Conservation (phyloP, 2,113 vertebrate genomes). For the Hypanus sabinus region DNA sequence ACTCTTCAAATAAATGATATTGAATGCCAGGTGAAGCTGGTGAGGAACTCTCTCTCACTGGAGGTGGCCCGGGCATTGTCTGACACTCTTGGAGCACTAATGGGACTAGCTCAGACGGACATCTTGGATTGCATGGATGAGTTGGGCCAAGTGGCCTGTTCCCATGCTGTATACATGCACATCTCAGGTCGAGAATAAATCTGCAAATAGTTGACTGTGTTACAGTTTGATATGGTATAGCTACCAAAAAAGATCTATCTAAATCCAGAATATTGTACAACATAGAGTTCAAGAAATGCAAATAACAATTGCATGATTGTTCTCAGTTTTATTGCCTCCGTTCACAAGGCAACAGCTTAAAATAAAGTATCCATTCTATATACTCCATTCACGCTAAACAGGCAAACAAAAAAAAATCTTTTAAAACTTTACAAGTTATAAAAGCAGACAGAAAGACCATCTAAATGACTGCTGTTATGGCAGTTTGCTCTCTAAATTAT, state of each 20-base stretch:
- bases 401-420: too few species aligned
- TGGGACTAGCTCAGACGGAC: too few species aligned
- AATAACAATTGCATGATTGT: background rate
- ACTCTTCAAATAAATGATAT: too few species aligned
- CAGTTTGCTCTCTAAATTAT: constrained; percentile 50
- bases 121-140: too few species aligned
- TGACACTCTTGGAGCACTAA: too few species aligned
- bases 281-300: background rate
- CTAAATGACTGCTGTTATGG: constrained; percentile 45
- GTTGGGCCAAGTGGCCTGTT: too few species aligned
- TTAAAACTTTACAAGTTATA: too few species aligned
- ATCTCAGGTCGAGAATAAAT: background rate
- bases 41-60: too few species aligned
- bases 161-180: background rate
- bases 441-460: constrained; percentile 52
- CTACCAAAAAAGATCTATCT: background rate
- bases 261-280: background rate
- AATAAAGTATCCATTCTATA: background rate
- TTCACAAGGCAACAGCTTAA: background rate
- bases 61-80: too few species aligned
- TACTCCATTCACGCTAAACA: constrained; percentile 42
- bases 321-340: background rate
- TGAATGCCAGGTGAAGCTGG: too few species aligned
- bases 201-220: background rate
- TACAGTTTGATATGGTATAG: background rate